Conservation (phyloP, 2,888 invertebrate genomes). For the Hyles lineata region DNA sequence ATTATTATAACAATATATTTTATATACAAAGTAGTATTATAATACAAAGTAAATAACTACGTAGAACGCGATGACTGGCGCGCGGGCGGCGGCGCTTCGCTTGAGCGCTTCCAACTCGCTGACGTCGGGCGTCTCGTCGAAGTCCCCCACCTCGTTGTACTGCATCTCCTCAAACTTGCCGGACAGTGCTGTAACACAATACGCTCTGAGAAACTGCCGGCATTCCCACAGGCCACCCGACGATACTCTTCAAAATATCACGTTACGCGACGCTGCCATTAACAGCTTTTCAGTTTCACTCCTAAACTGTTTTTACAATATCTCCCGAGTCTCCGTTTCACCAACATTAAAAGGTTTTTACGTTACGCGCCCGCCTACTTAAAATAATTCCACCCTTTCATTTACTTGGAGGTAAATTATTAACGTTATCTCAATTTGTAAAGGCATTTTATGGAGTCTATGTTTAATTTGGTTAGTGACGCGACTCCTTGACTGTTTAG, state of each 20-base stretch:
- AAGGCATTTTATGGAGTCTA: slow-evolving; percentile 10
- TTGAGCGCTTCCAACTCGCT: slow-evolving; percentile 78
- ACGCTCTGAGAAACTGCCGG: slow-evolving; percentile 47
- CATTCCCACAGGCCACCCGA: slow-evolving; percentile 45
- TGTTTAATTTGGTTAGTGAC: slow-evolving; percentile 5
- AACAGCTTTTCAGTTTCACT: slow-evolving; percentile 49
- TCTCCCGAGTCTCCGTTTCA: slow-evolving; percentile 1
- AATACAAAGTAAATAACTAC: slow-evolving; percentile 68
- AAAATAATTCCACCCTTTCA: slow-evolving; percentile 22
- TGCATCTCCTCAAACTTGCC: slow-evolving; percentile 80
- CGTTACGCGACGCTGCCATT: slow-evolving; percentile 63
- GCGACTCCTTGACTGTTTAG: background rate
- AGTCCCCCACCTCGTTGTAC: slow-evolving; percentile 76
- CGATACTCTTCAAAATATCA: slow-evolving; percentile 56
- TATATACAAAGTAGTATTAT: slow-evolving; percentile 79
- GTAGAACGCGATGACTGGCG: slow-evolving; percentile 51
- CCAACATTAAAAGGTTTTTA: slow-evolving; percentile 24
- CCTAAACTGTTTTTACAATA: slow-evolving; percentile 48
- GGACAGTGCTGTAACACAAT: slow-evolving; percentile 70
- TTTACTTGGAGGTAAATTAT: slow-evolving; percentile 15
- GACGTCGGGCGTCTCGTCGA: slow-evolving; percentile 75
- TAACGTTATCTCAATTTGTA: slow-evolving; percentile 19
- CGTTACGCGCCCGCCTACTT: slow-evolving; percentile 8
- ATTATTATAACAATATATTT: slow-evolving; percentile 80
- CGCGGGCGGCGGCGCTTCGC: slow-evolving; percentile 61